Base-by-base conservation (phyloP, 2,797 vertebrate genomes). In the Artibeus lituratus region DNA sequence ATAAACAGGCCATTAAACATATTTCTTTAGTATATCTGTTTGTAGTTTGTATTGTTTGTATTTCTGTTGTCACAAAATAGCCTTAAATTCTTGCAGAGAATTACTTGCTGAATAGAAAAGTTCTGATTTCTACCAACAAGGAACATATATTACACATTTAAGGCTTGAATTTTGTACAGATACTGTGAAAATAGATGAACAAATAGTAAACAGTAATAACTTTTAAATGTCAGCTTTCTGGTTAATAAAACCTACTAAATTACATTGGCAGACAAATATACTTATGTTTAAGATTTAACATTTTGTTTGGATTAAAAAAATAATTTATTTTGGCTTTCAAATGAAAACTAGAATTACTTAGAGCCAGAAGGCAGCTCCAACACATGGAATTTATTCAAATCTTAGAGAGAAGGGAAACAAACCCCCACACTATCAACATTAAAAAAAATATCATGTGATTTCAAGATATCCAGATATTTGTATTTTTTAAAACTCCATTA, bases 281-380 rank as follows among this genome's bases (percentile, higher is more conserved):
- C 39, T 93, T 77, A 91, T 4, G 10, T 91, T 94, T 92, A 81
- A 93, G 51, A 87, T 90, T 90, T 96, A 42, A 92, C 22, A 16
- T 70, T 95, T 91, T 76, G 11, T 62, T 93, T 78, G 32, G 15
- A 80, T 93, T 67, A 12, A 70, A 78, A 70, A 88, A 91, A 80
- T n/a, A 93, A 59, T 53, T 95, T 97, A 67, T 86, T 86, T 94
- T 94, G 62, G 29, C 35, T 91, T 92, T 95, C 35, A 85, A 76
- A 76, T 5, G 29, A 84, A 88, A 80, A 49, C 37, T 91, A 76
- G 83, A 93, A 87, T 87, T 86, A 55, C 5, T 77, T 84, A 74
- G 39, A 84, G 26, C 51, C 83, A 91, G 87, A 97, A 74, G n/a
- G 42, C 84, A 67, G 11, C 42, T 88, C 62, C 42, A 91, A 49